Conservation (phyloP, 2,888 invertebrate species). For the Sicus ferrugineus region DNA sequence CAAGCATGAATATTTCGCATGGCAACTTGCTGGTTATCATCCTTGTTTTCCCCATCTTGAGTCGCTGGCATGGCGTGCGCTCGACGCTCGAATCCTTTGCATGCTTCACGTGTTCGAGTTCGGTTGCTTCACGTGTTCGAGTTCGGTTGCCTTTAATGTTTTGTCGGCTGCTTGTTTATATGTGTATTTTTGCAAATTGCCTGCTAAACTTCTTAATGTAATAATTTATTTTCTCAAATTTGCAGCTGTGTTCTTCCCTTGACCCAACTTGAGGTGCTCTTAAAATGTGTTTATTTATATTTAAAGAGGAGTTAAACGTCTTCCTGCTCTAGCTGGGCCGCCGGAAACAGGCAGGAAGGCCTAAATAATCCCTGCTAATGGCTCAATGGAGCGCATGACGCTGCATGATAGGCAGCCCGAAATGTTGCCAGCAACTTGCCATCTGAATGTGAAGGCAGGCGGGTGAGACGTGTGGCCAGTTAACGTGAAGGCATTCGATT, state of each 20-base stretch:
- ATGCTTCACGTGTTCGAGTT: too few relatives aligned
- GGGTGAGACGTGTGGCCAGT: neutral
- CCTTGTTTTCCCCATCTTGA: too few relatives aligned
- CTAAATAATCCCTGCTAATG: constrained; percentile 8
- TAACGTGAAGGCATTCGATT: too few relatives aligned
- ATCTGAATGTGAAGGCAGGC: constrained; percentile 27
- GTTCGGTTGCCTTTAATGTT: constrained; percentile 2
- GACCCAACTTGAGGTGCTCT: neutral
- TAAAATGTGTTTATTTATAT: constrained; percentile 22
- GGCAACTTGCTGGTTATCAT: too few relatives aligned
- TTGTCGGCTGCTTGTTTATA: neutral
- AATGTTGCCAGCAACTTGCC: constrained; percentile 20
- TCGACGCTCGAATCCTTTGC: too few relatives aligned
- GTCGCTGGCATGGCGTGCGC: too few relatives aligned
- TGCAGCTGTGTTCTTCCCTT: too few relatives aligned
- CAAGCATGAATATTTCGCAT: too few relatives aligned
- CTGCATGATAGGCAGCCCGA: neutral
- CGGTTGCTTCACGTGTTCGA: too few relatives aligned
- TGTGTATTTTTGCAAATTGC: constrained; percentile 29
- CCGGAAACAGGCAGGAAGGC: neutral
- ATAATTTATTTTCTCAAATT: constrained; percentile 47
- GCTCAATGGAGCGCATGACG: constrained; percentile 16
- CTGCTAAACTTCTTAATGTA: constrained; percentile 34
- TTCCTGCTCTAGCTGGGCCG: neutral
- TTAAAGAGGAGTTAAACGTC: constrained; percentile 23